Evolutionary conservation across 2,797 vertebrate species (phyloP).

Genomic region (Momotus momota): DNA sequence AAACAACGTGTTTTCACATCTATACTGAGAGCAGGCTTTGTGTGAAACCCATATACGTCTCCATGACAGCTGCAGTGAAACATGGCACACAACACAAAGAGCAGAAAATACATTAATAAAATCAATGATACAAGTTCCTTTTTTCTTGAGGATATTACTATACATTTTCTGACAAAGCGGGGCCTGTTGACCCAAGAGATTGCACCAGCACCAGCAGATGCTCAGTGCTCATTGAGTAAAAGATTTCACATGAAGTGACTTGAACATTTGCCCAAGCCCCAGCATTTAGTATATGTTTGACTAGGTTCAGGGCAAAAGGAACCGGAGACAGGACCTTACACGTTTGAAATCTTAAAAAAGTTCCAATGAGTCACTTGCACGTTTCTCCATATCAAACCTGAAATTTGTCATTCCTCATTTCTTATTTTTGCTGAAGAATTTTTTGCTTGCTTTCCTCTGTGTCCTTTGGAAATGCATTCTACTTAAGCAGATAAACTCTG

Average conservation of each 20-base stretch:
- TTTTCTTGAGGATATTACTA: neutral
- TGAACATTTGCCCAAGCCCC: neutral
- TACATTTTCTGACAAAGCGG: neutral
- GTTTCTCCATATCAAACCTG: neutral
- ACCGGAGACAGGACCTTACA: neutral
- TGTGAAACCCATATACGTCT: neutral
- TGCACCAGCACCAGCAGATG: neutral
- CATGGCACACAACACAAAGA: neutral
- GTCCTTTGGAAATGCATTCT: neutral
- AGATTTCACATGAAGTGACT: neutral
- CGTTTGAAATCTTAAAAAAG: neutral
- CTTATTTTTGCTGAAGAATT: neutral
- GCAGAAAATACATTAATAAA: neutral
- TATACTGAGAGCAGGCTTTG: neutral
- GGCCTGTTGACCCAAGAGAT: neutral
- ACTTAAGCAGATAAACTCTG: neutral
- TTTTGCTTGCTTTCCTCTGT: neutral
- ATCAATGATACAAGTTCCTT: neutral
- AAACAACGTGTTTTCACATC: rapidly evolving
- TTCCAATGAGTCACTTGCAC: neutral
- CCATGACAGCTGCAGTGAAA: neutral
- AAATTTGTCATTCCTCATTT: neutral
- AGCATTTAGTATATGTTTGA: neutral
- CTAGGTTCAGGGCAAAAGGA: neutral
- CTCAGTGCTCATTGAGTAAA: neutral